Percentiles rank a stretch among this genome's conserved stretches.
phyloP scores from a whole-genome alignment of 2,113 vertebrate genomes.

The Siniperca chuatsi region DNA sequence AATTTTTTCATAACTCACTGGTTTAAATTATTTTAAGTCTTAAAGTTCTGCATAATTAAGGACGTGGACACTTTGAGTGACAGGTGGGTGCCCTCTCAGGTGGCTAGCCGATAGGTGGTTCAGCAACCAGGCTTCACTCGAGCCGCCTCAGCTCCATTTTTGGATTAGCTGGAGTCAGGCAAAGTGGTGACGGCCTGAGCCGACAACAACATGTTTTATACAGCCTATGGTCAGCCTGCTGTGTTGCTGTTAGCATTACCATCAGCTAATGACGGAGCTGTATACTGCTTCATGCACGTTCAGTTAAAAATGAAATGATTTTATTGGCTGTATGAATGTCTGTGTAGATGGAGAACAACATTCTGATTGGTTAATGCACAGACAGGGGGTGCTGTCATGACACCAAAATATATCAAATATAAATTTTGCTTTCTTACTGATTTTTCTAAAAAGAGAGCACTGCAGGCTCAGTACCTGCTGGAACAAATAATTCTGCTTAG shows the following conservation, averaged over 20 bases:
- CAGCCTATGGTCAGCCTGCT: not conserved
- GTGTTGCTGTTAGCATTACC: not conserved
- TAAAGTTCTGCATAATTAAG: too few relatives aligned
- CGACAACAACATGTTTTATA: too few relatives aligned
- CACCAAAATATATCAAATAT: not conserved
- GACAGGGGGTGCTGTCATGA: not conserved
- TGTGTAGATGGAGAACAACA: not conserved
- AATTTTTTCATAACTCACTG: too few relatives aligned
- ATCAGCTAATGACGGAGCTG: not conserved
- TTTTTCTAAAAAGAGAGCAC: not conserved
- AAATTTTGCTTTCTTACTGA: not conserved
- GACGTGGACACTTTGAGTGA: too few relatives aligned
- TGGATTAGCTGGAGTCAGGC: too few relatives aligned
- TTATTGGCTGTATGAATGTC: not conserved
- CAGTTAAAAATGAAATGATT: too few relatives aligned
- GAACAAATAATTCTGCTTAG: constrained; percentile 62
- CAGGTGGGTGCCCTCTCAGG: too few relatives aligned
- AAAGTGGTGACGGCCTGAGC: too few relatives aligned
- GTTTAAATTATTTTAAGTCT: too few relatives aligned
- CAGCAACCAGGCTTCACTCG: too few relatives aligned
- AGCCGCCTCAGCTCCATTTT: too few relatives aligned
- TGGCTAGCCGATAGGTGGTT: too few relatives aligned
- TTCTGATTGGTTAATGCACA: not conserved
- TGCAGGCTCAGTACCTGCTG: constrained; percentile 64
- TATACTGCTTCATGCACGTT: not conserved